These are phyloP conservation scores for Intellagama lesueurii DNA, from an alignment of 2,797 vertebrate species.

Conservation along the genomic window DNA sequence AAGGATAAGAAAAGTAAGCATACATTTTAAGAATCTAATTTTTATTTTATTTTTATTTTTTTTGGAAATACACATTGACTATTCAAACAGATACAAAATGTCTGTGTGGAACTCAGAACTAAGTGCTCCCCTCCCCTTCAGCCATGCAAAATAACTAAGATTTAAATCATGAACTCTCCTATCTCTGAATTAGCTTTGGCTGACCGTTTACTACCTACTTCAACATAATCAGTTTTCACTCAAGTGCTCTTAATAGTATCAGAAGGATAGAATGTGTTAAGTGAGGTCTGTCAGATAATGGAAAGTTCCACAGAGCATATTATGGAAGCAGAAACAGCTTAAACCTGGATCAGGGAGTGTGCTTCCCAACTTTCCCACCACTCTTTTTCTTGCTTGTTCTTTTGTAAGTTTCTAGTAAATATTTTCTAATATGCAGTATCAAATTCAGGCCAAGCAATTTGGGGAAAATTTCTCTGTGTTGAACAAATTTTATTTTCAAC, in stretches of 20 bases:
- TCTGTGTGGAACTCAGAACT: background rate
- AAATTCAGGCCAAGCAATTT: too few species aligned
- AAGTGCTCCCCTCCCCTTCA: background rate
- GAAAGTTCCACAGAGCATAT: background rate
- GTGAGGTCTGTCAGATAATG: background rate
- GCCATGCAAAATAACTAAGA: background rate
- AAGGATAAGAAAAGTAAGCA: slow-evolving; percentile 86
- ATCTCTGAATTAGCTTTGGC: background rate
- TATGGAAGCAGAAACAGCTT: background rate
- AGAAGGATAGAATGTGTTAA: background rate
- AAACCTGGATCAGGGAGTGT: background rate
- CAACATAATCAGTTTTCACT: slow-evolving; percentile 8
- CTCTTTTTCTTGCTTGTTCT: too few species aligned
- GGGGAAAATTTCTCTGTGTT: too few species aligned
- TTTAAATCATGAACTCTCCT: background rate
- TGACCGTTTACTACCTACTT: slow-evolving; percentile 1
- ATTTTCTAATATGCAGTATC: too few species aligned
- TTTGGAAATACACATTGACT: background rate
- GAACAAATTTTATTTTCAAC: too few species aligned
- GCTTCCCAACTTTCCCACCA: too few species aligned
- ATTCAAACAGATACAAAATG: background rate
- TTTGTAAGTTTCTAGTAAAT: too few species aligned
- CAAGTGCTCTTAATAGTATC: slow-evolving; percentile 9
- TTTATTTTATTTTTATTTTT: background rate
- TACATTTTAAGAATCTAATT: slow-evolving; percentile 15